phyloP scores from a whole-genome alignment of 2,113 vertebrate genomes.

The Malaclemys terrapin region DNA sequence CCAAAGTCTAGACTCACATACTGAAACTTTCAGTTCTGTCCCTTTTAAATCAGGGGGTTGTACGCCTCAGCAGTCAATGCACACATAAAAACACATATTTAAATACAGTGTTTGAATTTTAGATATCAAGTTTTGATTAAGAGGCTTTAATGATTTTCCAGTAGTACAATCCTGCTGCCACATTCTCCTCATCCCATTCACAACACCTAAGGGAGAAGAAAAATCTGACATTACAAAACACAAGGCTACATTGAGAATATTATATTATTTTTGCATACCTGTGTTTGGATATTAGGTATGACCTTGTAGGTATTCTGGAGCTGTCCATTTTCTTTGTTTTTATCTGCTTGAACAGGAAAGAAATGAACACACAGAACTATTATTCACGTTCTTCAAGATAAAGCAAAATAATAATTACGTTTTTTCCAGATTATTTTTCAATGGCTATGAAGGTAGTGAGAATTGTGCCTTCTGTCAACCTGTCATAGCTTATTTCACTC shows the following conservation, averaged over 20 bases:
- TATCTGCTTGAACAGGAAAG: constrained; percentile 73
- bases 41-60: not conserved
- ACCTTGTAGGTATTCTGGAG: constrained; percentile 82
- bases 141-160: not conserved
- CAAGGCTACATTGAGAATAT: not conserved
- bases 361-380: constrained; percentile 4
- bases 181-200: not conserved
- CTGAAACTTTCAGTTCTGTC: not conserved
- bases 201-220: not conserved
- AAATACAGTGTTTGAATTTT: not conserved
- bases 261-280: constrained; percentile 72
- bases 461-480: not conserved
- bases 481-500: not conserved
- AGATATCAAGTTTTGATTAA: not conserved
- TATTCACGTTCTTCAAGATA: not conserved
- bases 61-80: not conserved
- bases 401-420: not conserved
- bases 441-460: not conserved
- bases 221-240: not conserved
- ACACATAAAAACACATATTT: not conserved
- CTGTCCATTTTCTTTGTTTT: constrained; percentile 82
- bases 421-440: not conserved
- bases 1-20: not conserved
- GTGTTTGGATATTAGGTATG: constrained; percentile 74
- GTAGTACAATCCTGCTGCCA: not conserved